phyloP scores from a whole-genome alignment of 2,888 invertebrate species.

The Platerodrilus igneus region DNA sequence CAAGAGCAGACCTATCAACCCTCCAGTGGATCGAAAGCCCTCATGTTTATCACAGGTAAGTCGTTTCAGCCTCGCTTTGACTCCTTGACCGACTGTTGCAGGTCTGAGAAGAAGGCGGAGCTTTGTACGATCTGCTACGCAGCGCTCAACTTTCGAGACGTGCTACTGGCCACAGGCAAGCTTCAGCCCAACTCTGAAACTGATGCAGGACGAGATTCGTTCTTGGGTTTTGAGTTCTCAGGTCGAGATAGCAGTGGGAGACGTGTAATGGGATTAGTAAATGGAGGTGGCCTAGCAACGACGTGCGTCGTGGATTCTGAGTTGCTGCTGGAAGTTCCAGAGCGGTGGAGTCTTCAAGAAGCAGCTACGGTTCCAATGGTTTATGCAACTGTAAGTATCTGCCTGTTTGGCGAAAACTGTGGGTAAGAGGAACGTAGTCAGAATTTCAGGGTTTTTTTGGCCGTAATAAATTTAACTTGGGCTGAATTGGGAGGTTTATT shows the following conservation, averaged over 20 bases:
- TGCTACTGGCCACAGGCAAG: slow-evolving; percentile 97
- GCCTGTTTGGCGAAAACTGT: too few relatives aligned
- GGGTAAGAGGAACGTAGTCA: too few relatives aligned
- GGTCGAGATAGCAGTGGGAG: slow-evolving; percentile 72
- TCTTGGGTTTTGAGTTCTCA: slow-evolving; percentile 90
- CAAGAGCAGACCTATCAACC: slow-evolving; percentile 91
- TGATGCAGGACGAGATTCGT: slow-evolving; percentile 86
- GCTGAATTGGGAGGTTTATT: too few relatives aligned
- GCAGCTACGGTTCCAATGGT: slow-evolving; percentile 94
- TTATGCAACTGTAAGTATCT: slow-evolving; percentile 77
- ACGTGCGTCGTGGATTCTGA: slow-evolving; percentile 77
- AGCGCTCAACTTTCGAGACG: slow-evolving; percentile 95
- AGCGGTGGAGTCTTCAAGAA: slow-evolving; percentile 81
- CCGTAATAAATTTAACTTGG: too few relatives aligned
- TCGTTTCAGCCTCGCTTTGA: too few relatives aligned
- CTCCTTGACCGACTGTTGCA: too few relatives aligned
- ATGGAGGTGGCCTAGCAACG: slow-evolving; percentile 84
- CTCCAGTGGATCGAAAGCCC: slow-evolving; percentile 91
- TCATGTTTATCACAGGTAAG: slow-evolving; percentile 56
- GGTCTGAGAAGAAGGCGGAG: slow-evolving; percentile 52
- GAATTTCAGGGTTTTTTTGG: too few relatives aligned
- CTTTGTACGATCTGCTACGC: slow-evolving; percentile 87
- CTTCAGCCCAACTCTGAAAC: slow-evolving; percentile 95
- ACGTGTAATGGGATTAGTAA: slow-evolving; percentile 92
- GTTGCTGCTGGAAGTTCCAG: slow-evolving; percentile 86